A percentile compares a stretch with the other conserved stretches of the same genome.
phyloP scores from a whole-genome alignment of 23 tunicate species.

The Ascidia mentula region DNA sequence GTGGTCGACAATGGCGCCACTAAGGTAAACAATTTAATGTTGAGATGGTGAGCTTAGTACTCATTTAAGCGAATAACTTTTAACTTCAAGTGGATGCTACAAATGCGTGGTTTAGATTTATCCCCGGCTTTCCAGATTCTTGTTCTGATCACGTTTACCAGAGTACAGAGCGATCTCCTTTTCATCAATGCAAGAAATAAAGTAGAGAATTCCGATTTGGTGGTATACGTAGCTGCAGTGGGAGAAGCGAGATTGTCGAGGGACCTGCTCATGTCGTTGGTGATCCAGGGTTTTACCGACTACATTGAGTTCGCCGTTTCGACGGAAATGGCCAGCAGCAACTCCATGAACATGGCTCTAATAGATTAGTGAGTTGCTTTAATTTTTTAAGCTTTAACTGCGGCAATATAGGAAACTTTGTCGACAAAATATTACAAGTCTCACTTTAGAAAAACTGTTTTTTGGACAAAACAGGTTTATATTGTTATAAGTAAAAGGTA shows the following conservation, averaged over 20 bases:
- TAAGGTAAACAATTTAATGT: too few species aligned
- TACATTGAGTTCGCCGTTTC: not conserved
- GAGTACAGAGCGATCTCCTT: not conserved
- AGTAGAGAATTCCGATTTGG: not conserved
- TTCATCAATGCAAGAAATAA: not conserved
- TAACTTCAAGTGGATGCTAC: not conserved
- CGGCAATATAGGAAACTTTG: not conserved
- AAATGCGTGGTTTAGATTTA: too few species aligned
- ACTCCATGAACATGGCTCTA: not conserved
- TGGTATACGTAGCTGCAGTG: not conserved
- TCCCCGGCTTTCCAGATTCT: not conserved
- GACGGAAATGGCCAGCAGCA: not conserved
- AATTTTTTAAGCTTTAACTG: too few species aligned
- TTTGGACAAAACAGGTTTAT: too few species aligned
- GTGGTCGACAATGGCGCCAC: not conserved
- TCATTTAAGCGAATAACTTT: not conserved
- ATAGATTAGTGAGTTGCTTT: not conserved
- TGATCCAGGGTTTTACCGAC: not conserved
- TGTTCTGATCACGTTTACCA: not conserved
- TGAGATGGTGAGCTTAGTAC: too few species aligned
- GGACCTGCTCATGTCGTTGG: not conserved
- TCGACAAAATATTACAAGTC: not conserved
- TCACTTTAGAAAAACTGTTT: not conserved
- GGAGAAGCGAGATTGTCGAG: not conserved
- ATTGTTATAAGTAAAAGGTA: too few species aligned